phyloP scores from a whole-genome alignment of 2,888 invertebrate species.

The Mystacides longicornis region DNA sequence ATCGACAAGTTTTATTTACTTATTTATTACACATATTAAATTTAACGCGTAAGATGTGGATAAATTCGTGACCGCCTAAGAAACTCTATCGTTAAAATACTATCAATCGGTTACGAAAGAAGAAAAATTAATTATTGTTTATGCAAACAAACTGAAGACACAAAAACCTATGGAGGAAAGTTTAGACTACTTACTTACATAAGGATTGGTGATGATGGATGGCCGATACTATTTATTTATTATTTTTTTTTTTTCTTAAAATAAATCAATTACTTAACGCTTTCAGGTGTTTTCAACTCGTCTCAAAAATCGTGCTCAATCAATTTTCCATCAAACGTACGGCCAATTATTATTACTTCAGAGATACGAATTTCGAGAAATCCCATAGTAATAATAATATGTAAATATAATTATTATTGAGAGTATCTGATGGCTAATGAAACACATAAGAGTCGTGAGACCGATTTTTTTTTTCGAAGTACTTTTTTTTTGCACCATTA shows the following conservation, averaged over 20 bases:
- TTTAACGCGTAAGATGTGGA: not conserved
- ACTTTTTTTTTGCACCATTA: not conserved
- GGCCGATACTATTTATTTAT: too few relatives aligned
- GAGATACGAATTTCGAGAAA: constrained; percentile 11
- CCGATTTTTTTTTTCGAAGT: constrained; percentile 12
- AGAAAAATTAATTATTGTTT: not conserved
- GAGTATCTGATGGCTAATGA: constrained; percentile 17
- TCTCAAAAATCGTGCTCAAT: constrained; percentile 20
- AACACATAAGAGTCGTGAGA: constrained; percentile 23
- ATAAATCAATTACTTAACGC: constrained; percentile 25
- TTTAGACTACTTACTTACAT: not conserved
- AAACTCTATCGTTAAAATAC: not conserved
- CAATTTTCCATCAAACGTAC: constrained; percentile 19
- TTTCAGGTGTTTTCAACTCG: constrained; percentile 18
- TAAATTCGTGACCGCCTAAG: not conserved
- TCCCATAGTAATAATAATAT: not conserved
- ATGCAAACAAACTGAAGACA: not conserved
- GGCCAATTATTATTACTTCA: constrained; percentile 18
- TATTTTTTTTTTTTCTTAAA: constrained; percentile 6
- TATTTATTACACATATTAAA: too few relatives aligned
- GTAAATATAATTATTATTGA: not conserved
- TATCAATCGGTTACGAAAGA: not conserved
- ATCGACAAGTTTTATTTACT: too few relatives aligned
- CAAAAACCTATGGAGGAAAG: not conserved
- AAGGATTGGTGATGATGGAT: not conserved